phyloP scores from a whole-genome alignment of 2,113 vertebrate species.

The Scomber colias region DNA sequence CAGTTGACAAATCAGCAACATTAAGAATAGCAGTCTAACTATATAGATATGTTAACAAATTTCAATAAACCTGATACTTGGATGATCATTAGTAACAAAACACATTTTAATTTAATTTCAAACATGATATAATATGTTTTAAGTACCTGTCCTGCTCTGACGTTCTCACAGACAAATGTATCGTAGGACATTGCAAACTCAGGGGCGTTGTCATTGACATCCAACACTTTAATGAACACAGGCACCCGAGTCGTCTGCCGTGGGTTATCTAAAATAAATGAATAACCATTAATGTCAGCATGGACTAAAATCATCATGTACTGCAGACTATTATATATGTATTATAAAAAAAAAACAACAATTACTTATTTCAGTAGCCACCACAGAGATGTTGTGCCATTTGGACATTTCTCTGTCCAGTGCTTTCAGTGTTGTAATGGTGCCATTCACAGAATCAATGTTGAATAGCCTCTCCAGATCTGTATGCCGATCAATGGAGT shows the following conservation, averaged over 20 bases:
- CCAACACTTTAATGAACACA: conserved; percentile 94
- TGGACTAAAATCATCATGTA: too few species aligned
- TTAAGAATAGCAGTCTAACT: neutral
- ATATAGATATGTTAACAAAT: too few species aligned
- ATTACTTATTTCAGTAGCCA: conserved; percentile 95
- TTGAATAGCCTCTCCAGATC: conserved; percentile 94
- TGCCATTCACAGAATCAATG: conserved; percentile 93
- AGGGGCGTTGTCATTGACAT: conserved; percentile 96
- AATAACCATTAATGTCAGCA: neutral
- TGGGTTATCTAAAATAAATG: conserved; percentile 87
- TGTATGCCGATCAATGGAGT: conserved; percentile 94
- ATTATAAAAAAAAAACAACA: neutral
- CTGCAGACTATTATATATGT: too few species aligned
- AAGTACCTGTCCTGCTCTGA: conserved; percentile 93
- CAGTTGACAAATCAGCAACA: neutral
- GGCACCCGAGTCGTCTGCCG: conserved; percentile 92
- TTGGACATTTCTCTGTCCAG: conserved; percentile 94
- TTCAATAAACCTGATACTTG: neutral
- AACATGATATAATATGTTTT: neutral
- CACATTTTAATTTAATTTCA: neutral
- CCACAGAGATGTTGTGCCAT: conserved; percentile 96
- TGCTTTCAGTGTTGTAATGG: conserved; percentile 91
- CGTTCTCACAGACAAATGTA: conserved; percentile 98
- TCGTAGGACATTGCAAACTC: conserved; percentile 97
- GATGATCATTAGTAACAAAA: neutral